Base-by-base conservation (phyloP, 35 echinoderm and acorn worm genomes). In the Acanthaster planci region DNA sequence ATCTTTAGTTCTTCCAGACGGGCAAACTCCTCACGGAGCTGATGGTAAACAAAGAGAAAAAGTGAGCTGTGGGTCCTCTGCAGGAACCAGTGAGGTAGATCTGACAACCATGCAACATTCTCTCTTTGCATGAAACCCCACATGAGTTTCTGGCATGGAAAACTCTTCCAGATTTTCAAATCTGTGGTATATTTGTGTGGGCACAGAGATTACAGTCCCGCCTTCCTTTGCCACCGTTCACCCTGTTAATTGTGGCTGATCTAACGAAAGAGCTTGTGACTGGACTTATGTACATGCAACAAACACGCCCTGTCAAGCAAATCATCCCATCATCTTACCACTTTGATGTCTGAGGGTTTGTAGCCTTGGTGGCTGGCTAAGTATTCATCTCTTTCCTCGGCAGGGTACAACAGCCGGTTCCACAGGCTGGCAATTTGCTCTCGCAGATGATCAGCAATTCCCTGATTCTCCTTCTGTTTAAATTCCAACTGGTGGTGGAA, bases 1-100 rank as follows among this genome's bases (percentile, higher is more conserved):
- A 88, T 99, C 80, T 99, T 99, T 78, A 99, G 77, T 80, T 88
- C 80, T 34, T 99, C 86, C 12, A 99, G 79, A 55, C 86, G 90
- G 51, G 80, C 47, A 10, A 93, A 57, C 47, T 94, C 89, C 75
- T 85, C 67, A 81, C 84, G 89, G 19, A 99, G 83, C 96, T 99
- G 86, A 9, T 22, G 1, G 10, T 16, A 77, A 42, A 78, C 78
- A 68, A 68, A 68, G 8, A 7, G 4, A 68, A 35, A 18, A 68
- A 17, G 18, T 7, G 18, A 68, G 60, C 32, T 7, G n/a, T 68
- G 4, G 17, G 32, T 23, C 32, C 22, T 57, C 22, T 57, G 22
- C 55, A 57, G 12, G 12, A 57, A 22, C 12, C 55, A 12, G 12
- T 57, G 12, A 57, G 22, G 12, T 14, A 57, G 22, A 14, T 57